Evolutionary conservation across 2,113 vertebrate genomes (phyloP).

Genomic region (Oophaga pumilio): DNA sequence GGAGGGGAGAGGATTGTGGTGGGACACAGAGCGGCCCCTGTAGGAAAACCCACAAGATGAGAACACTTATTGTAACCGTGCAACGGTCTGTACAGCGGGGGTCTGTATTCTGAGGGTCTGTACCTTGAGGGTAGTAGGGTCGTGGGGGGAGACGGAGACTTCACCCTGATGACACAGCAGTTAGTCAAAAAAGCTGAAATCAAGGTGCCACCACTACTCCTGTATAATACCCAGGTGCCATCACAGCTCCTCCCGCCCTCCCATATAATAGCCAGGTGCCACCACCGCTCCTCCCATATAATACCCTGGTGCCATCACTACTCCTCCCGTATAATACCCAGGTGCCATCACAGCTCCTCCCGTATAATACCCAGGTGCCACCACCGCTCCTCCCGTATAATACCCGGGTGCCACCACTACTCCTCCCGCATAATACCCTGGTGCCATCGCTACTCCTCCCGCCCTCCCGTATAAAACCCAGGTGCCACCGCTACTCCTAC

Average conservation of each 20-base stretch:
- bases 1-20: not conserved
- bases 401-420: too few species aligned
- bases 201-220: not conserved
- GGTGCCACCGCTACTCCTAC: not conserved
- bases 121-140: too few species aligned
- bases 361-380: too few species aligned
- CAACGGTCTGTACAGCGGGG: not conserved
- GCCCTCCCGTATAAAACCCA: not conserved
- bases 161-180: too few species aligned
- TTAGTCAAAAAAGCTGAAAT: too few species aligned
- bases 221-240: not conserved
- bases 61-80: not conserved
- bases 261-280: not conserved
- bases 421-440: not conserved
- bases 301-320: not conserved
- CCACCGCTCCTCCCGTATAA: too few species aligned
- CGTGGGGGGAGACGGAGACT: too few species aligned
- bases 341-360: too few species aligned
- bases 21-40: not conserved
- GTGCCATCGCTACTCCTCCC: not conserved
- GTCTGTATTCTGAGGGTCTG: too few species aligned
- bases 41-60: not conserved
- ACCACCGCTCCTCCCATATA: not conserved
- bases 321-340: too few species aligned
- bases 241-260: not conserved